A percentile compares a stretch with the other conserved stretches of the same genome.
Evolutionary conservation across 2,113 vertebrate genomes (phyloP).

Genomic region (Notiomystis cincta): DNA sequence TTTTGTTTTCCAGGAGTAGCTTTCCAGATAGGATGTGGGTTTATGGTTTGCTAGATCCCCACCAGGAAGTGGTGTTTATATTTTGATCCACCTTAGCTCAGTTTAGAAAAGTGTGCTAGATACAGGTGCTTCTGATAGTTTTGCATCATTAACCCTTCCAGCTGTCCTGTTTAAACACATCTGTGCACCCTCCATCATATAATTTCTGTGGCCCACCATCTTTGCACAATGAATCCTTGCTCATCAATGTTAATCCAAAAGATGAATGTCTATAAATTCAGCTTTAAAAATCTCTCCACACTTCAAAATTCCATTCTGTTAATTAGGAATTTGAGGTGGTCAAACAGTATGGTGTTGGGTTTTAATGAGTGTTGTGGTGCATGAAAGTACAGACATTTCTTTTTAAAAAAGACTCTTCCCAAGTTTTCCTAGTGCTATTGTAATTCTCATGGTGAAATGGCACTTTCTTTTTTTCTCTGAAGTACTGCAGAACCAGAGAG

Average conservation of each 20-base stretch:
- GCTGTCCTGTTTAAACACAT: neutral
- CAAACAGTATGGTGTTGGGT: neutral
- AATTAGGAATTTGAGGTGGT: neutral
- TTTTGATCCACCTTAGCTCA: neutral
- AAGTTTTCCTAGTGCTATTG: neutral
- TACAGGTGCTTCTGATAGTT: neutral
- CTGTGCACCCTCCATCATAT: neutral
- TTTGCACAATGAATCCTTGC: neutral
- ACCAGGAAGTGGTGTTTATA: neutral
- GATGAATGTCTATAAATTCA: neutral
- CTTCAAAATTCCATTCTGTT: neutral
- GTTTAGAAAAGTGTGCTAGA: neutral
- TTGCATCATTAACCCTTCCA: neutral
- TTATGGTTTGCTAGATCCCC: neutral
- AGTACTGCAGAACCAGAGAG: neutral
- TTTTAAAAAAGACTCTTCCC: neutral
- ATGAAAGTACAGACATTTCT: neutral
- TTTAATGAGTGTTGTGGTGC: neutral
- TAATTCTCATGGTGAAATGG: neutral
- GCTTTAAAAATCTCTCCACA: neutral
- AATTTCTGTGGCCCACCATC: neutral
- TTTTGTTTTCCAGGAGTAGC: conserved; percentile 17
- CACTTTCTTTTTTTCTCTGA: neutral
- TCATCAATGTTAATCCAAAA: neutral
- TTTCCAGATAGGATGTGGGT: conserved; percentile 24